Base-by-base conservation (phyloP, 2,113 vertebrate species). In the Callaeas wilsoni region DNA sequence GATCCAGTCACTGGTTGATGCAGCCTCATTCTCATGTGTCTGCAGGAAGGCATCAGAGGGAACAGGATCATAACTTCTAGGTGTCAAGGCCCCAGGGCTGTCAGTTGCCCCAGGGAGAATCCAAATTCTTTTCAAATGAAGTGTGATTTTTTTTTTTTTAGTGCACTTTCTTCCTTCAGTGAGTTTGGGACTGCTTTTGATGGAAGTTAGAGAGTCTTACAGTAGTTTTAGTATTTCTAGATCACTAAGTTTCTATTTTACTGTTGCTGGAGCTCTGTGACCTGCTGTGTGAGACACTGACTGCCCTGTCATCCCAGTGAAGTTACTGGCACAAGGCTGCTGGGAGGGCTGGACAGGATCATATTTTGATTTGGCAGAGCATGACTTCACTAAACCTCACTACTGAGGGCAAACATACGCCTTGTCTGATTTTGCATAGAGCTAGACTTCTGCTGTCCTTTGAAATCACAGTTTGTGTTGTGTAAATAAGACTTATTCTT, bases 81-180 rank as follows among this genome's bases (percentile, higher is more conserved):
- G 15, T 27, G 12, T 7, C 0, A 0, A 71, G 17, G 63, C 3
- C n/a, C 18, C 15, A 74, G 33, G 33, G 30, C 7, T 75, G 37
- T 21, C 33, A 33, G 16, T 47, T 76, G 85, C 17, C 9, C 10
- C 11, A 68, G 41, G 55, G 9, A 76, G 17, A 32, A 73, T n/a
- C 4, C 11, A 39, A 21, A 4, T 2, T 29, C 21, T 93, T 91
- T 87, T 56, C 42, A 63, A 8, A 55, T 13, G 10, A 74, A 19
- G 7, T 8, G 7, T 29, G 41, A 6, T 33, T 37, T 50, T 60
- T 39, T 26, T 35, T 81, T 74, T 93, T 50, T 7, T 19, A 41
- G 13, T 16, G 22, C 12, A 26, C 69, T 89, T 84, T 70, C 26
- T 86, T 90, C 22, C 25, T 76, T 46, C 17, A 25, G 20, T 57